A percentile compares a stretch with the other conserved stretches of the same genome.
Evolutionary conservation across 1,140 invertebrate genomes (phyloP).

Genomic region (Adelges cooleyi): DNA sequence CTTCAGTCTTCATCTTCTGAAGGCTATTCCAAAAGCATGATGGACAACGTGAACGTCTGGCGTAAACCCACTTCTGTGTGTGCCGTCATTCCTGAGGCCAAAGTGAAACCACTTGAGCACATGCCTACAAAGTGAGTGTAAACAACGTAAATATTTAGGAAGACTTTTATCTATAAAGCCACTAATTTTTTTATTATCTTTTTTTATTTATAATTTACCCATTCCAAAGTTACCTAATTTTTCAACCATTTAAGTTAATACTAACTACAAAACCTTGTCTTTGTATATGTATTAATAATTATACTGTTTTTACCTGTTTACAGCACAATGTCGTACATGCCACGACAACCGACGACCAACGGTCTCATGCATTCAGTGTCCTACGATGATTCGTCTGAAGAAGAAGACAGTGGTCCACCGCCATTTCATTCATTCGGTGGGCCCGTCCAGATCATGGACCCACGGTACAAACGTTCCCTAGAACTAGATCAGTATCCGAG

Average conservation of each 20-base stretch:
- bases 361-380: neutral
- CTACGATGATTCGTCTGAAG: constrained; percentile 12
- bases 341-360: neutral
- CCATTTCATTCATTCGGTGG: neutral
- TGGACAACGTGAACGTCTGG: constrained; percentile 20
- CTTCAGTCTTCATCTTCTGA: constrained; percentile 36
- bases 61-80: constrained; percentile 13
- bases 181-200: no score
- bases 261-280: no score
- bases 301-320: no score
- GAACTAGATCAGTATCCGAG: constrained; percentile 13
- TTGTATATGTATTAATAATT: no score
- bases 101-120: constrained; percentile 13
- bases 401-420: constrained; percentile 7
- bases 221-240: no score
- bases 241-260: no score
- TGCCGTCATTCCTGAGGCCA: constrained; percentile 15
- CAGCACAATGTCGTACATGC: constrained; percentile 18
- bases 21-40: constrained; percentile 29
- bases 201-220: no score
- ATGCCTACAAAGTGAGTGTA: neutral
- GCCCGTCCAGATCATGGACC: constrained; percentile 9
- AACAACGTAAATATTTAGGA: no score
- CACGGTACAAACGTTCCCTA: constrained; percentile 9
- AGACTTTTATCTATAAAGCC: no score